Percentiles rank a stretch among this genome's conserved stretches.
Conservation (phyloP, 2,113 vertebrate species). For the Tympanuchus pallidicinctus region DNA sequence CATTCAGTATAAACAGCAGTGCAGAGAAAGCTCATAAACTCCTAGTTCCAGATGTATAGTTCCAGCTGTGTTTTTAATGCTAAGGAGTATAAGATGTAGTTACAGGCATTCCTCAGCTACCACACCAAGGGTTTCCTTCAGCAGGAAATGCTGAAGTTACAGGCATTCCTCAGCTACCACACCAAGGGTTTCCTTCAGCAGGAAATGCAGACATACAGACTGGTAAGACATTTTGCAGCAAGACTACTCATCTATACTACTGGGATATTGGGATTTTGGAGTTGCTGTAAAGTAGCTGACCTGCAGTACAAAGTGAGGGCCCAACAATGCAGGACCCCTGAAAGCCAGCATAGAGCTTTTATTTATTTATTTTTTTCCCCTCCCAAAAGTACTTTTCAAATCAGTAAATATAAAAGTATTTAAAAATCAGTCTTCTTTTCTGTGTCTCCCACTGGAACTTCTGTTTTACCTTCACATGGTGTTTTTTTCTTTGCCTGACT, state of each 20-base stretch:
- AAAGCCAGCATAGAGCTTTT: not conserved
- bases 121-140: not conserved
- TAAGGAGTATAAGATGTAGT: not conserved
- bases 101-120: not conserved
- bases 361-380: fast-evolving
- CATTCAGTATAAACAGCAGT: not conserved
- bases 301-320: not conserved
- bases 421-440: not conserved
- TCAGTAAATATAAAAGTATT: not conserved
- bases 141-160: not conserved
- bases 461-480: not conserved
- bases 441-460: not conserved
- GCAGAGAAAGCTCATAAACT: not conserved
- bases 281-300: not conserved
- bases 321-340: not conserved
- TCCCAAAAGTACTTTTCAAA: not conserved
- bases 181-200: not conserved
- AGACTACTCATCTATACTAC: not conserved
- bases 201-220: not conserved
- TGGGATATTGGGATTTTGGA: not conserved
- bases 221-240: not conserved
- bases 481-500: not conserved
- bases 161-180: not conserved
- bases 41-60: not conserved
- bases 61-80: not conserved